Percentiles rank a stretch among this genome's conserved stretches.
phyloP scores from a whole-genome alignment of 2,888 invertebrate genomes.

The Drosophila aldrichi region DNA sequence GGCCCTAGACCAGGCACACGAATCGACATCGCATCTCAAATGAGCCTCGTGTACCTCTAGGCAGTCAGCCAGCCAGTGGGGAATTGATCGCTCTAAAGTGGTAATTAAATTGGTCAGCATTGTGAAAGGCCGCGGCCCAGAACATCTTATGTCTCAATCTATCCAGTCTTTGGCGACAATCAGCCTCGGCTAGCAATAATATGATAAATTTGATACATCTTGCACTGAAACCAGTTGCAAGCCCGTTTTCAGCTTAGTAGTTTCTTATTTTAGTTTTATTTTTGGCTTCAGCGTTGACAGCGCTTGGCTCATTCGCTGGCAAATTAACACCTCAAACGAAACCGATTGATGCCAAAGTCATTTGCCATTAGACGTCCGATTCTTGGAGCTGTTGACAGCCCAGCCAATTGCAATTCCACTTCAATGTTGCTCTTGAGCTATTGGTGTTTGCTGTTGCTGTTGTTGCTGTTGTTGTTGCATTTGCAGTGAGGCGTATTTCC shows the following conservation, averaged over 20 bases:
- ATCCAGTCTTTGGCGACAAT: constrained; percentile 10
- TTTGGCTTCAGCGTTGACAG: constrained; percentile 57
- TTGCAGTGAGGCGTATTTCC: constrained; percentile 58
- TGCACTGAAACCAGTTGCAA: constrained; percentile 32
- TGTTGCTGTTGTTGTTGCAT: constrained; percentile 8
- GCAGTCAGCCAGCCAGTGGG: constrained; percentile 35
- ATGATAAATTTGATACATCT: constrained; percentile 5
- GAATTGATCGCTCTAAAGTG: constrained; percentile 75
- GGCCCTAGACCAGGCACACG: constrained; percentile 56
- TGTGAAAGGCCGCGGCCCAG: constrained; percentile 56
- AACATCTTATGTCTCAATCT: constrained; percentile 70
- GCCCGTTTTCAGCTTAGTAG: constrained; percentile 18
- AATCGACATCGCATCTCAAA: constrained; percentile 34
- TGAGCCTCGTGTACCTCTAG: constrained; percentile 17
- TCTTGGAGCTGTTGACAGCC: constrained; percentile 61
- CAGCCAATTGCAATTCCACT: constrained; percentile 44
- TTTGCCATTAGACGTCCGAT: constrained; percentile 71
- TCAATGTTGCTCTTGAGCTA: constrained; percentile 40
- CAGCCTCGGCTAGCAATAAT: constrained; percentile 6
- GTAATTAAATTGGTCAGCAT: constrained; percentile 75
- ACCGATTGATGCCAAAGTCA: constrained; percentile 50
- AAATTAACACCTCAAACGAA: constrained; percentile 70
- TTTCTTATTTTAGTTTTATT: constrained; percentile 4
- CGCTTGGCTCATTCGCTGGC: constrained; percentile 54
- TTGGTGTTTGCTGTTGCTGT: constrained; percentile 45